Evolutionary conservation across 2,888 invertebrate species (phyloP).

Genomic region (Oeneis ivallda): DNA sequence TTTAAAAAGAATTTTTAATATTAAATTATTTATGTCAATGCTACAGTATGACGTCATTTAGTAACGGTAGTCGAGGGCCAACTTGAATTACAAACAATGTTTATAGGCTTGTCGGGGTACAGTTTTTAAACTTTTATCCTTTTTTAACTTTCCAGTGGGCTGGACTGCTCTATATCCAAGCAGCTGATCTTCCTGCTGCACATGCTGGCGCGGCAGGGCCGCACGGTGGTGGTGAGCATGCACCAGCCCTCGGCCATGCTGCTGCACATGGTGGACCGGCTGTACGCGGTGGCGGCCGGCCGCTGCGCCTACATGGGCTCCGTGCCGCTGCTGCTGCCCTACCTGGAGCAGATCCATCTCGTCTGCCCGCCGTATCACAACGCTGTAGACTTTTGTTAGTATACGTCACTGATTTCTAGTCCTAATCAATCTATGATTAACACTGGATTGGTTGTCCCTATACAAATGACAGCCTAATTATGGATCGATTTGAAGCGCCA

Average conservation of each 20-base stretch:
- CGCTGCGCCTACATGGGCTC: slow-evolving; percentile 91
- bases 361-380: slow-evolving; percentile 94
- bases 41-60: no score
- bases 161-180: slow-evolving; percentile 86
- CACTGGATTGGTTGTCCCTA: no score
- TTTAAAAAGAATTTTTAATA: no score
- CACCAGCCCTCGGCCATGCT: slow-evolving; percentile 95
- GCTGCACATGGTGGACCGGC: slow-evolving; percentile 93
- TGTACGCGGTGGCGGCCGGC: slow-evolving; percentile 92
- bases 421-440: no score
- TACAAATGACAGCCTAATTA: no score
- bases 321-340: slow-evolving; percentile 88
- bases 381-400: slow-evolving; percentile 94
- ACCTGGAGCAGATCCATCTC: slow-evolving; percentile 85
- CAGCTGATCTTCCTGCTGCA: slow-evolving; percentile 91
- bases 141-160: slow-evolving; percentile 57
- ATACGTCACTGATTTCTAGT: slow-evolving; percentile 9
- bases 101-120: no score
- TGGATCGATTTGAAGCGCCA: no score
- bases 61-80: no score
- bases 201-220: slow-evolving; percentile 90
- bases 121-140: no score
- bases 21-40: no score
- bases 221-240: slow-evolving; percentile 93
- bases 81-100: no score